phyloP scores from a whole-genome alignment of 37 sponge, comb jelly and placozoan species.

The Crambe crambe region DNA sequence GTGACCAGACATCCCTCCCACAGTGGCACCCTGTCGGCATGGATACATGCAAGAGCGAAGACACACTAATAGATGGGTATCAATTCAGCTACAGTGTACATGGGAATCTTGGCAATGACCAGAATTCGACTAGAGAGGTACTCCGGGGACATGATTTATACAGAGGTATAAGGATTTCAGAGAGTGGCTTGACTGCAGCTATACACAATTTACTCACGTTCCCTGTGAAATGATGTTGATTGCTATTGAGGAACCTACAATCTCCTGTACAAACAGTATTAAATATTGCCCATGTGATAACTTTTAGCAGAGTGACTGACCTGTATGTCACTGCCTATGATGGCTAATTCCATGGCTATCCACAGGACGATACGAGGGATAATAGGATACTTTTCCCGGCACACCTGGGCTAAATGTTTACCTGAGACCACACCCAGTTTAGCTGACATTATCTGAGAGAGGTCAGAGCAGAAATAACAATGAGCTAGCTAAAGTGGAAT shows the following conservation, averaged over 20 bases:
- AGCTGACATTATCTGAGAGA: constrained; percentile 73
- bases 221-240: constrained; percentile 78
- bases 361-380: constrained; percentile 85
- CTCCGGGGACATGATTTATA: no score
- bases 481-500: no score
- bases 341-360: constrained; percentile 93
- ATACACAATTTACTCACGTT: constrained; percentile 75
- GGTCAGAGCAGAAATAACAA: not conserved
- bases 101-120: no score
- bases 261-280: constrained; percentile 60
- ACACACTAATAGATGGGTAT: no score
- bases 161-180: no score
- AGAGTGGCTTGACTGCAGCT: no score
- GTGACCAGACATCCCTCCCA: constrained; percentile 93
- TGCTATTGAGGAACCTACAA: constrained; percentile 94
- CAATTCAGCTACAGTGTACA: no score
- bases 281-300: not conserved
- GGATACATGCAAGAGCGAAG: no score
- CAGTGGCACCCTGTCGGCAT: constrained; percentile 73
- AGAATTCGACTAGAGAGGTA: no score
- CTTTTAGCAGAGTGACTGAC: no score
- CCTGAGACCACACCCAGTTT: constrained; percentile 90
- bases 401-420: constrained; percentile 88
- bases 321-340: constrained; percentile 96
- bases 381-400: constrained; percentile 73